Evolutionary conservation across 2,113 vertebrate species (phyloP).

Genomic region (Phylloscopus trochiloides): DNA sequence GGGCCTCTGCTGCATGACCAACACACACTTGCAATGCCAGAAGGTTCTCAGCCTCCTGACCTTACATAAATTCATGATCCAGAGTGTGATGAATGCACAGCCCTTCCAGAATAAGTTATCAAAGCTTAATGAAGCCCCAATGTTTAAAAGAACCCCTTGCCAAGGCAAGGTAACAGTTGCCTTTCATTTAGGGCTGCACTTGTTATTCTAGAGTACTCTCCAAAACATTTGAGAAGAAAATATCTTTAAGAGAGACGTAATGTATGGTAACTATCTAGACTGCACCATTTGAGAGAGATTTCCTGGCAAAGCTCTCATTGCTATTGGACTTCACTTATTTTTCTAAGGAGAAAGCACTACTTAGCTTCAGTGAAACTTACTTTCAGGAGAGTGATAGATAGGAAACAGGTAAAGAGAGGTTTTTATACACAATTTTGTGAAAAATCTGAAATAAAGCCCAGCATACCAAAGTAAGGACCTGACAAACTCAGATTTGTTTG

Average conservation of each 20-base stretch:
- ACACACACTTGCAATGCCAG: not conserved
- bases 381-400: not conserved
- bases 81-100: not conserved
- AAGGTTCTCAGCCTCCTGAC: not conserved
- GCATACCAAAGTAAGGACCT: not conserved
- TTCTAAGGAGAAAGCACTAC: not conserved
- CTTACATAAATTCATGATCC: not conserved
- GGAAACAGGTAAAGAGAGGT: not conserved
- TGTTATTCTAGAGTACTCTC: not conserved
- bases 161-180: not conserved
- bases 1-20: not conserved
- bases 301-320: not conserved
- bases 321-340: not conserved
- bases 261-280: not conserved
- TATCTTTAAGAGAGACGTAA: not conserved
- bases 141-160: not conserved
- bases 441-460: not conserved
- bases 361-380: not conserved
- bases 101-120: not conserved
- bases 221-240: not conserved
- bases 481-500: not conserved
- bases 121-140: rapidly evolving
- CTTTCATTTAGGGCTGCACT: not conserved
- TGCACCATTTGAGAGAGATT: not conserved
- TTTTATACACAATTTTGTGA: not conserved